phyloP scores from a whole-genome alignment of 1,140 invertebrate species.

The Penaeus indicus region DNA sequence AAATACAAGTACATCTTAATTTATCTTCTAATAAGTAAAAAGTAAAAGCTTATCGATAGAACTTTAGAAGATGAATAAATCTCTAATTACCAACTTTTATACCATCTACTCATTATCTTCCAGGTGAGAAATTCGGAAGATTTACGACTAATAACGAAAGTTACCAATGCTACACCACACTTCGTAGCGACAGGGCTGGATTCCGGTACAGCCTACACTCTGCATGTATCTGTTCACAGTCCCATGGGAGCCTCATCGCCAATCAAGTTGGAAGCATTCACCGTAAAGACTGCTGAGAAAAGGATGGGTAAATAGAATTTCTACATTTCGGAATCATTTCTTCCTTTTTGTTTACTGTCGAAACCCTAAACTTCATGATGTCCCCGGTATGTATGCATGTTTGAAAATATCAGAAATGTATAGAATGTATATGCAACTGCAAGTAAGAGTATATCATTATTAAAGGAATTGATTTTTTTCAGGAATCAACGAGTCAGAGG shows the following conservation, averaged over 20 bases:
- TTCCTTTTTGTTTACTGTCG: neutral
- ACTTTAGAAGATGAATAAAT: too few species aligned
- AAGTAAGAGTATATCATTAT: too few species aligned
- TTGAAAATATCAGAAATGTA: too few species aligned
- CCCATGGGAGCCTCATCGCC: slow-evolving; percentile 65
- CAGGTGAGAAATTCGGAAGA: slow-evolving; percentile 65
- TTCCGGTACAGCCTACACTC: slow-evolving; percentile 63
- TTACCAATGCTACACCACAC: slow-evolving; percentile 61
- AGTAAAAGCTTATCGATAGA: too few species aligned
- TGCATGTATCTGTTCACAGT: slow-evolving; percentile 63
- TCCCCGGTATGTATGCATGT: too few species aligned
- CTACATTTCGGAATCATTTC: neutral
- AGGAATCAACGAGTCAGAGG: slow-evolving; percentile 46
- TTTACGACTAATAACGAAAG: slow-evolving; percentile 59
- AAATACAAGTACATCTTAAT: too few species aligned
- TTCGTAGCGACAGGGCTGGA: slow-evolving; percentile 63
- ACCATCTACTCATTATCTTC: neutral
- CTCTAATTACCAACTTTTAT: too few species aligned
- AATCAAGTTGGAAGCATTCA: slow-evolving; percentile 63
- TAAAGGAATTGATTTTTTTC: neutral
- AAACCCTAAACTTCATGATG: neutral
- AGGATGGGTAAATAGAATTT: slow-evolving; percentile 56
- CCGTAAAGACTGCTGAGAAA: slow-evolving; percentile 65
- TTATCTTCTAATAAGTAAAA: too few species aligned
- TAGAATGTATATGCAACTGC: too few species aligned